Base-by-base conservation (phyloP, 2,888 invertebrate genomes). In the Acanthoscelides obtectus region DNA sequence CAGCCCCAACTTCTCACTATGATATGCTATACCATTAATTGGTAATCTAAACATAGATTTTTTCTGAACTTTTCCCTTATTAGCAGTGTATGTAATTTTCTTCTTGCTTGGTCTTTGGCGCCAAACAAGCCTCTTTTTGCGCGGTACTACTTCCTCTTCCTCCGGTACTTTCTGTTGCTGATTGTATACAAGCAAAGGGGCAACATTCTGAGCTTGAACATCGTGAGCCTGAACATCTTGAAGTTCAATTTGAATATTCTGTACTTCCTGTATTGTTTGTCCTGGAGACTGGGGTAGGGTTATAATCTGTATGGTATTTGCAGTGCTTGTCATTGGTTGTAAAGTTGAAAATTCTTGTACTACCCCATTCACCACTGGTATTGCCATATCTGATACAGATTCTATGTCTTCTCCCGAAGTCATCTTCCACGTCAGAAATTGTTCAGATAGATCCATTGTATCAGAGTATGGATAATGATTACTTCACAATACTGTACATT, bases 1-100 rank as follows among this genome's bases (percentile, higher is more conserved):
- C n/a, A 75, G 70, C 2, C 75, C 75, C 27, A 75, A 69, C 65
- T 72, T 71, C 68, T 73, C 71, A 69, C 72, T 73, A 20, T 75
- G 71, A 66, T 72, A 75, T 27, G 71, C 67, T 68, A 73, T 75
- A 25, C 75, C 75, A 70, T 75, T 72, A 27, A 75, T 67, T 63
- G 75, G 75, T 25, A 72, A n/a, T 17, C 70, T 72, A 66, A 45
- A 45, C 45, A 45, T 45, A 17, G 45, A 3, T 12, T 45, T 45
- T 12, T 45, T 45, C 69, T 68, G 17, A 68, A 66, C 69, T 69
- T 74, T 65, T 21, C 71, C 27, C 69, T 71, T 2, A 22, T 20
- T 21, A 20, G n/a, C 12, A 21, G 45, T 45, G 12, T 45, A 45
- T 45, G 45, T 45, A 45, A 45, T 45, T 45, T 45, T 45, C 45